Evolutionary conservation across 2,113 vertebrate species (phyloP).

Genomic region (Platichthys stellatus): DNA sequence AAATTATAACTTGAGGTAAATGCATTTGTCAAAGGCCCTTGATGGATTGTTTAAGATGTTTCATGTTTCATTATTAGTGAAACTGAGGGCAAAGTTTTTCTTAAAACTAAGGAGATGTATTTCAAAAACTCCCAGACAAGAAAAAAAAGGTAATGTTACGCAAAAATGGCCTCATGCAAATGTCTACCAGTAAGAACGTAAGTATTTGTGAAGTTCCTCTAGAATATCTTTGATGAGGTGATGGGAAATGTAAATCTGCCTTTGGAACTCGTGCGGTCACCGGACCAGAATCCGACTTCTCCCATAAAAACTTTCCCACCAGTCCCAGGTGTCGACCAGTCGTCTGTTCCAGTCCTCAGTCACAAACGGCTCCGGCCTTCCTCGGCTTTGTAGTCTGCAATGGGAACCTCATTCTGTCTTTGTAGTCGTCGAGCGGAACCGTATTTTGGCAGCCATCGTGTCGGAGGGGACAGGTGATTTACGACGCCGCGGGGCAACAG

Average conservation of each 20-base stretch:
- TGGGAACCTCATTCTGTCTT: conserved; percentile 70
- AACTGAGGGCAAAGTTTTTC: too few relatives aligned
- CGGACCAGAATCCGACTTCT: conserved; percentile 5
- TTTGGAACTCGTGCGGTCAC: not conserved
- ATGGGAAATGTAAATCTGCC: not conserved
- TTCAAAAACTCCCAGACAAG: too few relatives aligned
- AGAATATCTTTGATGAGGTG: too few relatives aligned
- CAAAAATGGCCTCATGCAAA: too few relatives aligned
- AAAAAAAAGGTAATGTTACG: too few relatives aligned
- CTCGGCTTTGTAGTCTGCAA: conserved; percentile 67
- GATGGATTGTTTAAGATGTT: too few relatives aligned
- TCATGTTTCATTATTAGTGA: too few relatives aligned
- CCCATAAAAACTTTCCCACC: conserved; percentile 46
- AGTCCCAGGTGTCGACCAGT: conserved; percentile 55
- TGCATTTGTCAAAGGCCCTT: too few relatives aligned
- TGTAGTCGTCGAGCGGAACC: conserved; percentile 66
- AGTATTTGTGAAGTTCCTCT: too few relatives aligned
- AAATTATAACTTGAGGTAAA: too few relatives aligned
- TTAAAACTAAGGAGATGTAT: too few relatives aligned
- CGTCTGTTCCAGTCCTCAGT: conserved; percentile 34
- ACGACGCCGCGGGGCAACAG: conserved; percentile 23
- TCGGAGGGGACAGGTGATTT: conserved; percentile 75
- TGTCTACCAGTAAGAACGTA: too few relatives aligned
- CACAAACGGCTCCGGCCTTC: conserved; percentile 53
- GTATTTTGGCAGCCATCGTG: conserved; percentile 62